phyloP scores from a whole-genome alignment of 2,888 invertebrate species.

The Crocallis elinguaria region DNA sequence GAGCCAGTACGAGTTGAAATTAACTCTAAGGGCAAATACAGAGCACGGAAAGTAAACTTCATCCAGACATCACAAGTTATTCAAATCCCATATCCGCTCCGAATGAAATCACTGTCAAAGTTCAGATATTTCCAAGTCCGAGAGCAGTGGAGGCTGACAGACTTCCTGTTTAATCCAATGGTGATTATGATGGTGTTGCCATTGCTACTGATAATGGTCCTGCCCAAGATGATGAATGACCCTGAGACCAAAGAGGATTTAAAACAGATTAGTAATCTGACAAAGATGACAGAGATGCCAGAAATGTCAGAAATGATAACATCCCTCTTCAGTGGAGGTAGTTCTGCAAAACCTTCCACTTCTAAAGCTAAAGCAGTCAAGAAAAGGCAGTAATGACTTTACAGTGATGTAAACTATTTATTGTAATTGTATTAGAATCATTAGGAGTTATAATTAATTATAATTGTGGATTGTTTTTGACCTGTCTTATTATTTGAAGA shows the following conservation, averaged over 20 bases:
- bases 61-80: conserved; percentile 96
- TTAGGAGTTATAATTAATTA: conserved; percentile 43
- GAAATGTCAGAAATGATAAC: conserved; percentile 98
- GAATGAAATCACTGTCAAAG: conserved; percentile 92
- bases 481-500: too few species aligned
- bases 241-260: conserved; percentile 98
- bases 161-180: conserved; percentile 98
- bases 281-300: conserved; percentile 94
- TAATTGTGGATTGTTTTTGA: background rate
- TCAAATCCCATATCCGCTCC: conserved; percentile 96
- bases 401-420: conserved; percentile 51
- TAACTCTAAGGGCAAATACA: conserved; percentile 97
- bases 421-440: conserved; percentile 46
- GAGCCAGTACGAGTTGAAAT: conserved; percentile 98
- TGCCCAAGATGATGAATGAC: conserved; percentile 99
- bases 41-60: conserved; percentile 97
- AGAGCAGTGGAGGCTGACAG: conserved; percentile 98
- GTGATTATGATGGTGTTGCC: conserved; percentile 99
- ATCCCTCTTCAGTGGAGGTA: conserved; percentile 91
- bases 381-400: conserved; percentile 68
- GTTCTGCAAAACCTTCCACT: conserved; percentile 73
- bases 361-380: conserved; percentile 78
- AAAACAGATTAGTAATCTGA: conserved; percentile 94
- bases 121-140: conserved; percentile 96
- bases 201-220: conserved; percentile 93